phyloP scores from a whole-genome alignment of 2,888 invertebrate species.

The Entomobrya multifasciata region DNA sequence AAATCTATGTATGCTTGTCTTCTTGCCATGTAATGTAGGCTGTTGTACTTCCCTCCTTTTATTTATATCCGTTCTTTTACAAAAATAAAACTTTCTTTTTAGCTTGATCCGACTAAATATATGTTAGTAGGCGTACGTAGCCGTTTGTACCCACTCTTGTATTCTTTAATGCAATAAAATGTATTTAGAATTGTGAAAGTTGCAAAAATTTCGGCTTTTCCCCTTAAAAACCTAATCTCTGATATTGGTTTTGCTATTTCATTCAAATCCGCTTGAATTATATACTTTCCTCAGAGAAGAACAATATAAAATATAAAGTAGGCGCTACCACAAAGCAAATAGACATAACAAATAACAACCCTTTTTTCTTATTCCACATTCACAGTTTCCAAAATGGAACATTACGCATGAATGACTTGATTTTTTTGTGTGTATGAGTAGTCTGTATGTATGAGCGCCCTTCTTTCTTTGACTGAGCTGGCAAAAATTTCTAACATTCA shows the following conservation, averaged over 20 bases:
- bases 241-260: background rate
- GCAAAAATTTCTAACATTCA: constrained; percentile 53
- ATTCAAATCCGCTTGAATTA: background rate
- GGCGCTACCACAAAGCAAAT: no score
- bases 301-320: background rate
- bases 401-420: constrained; percentile 63
- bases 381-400: constrained; percentile 57
- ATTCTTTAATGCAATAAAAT: constrained; percentile 9
- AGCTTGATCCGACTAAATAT: constrained; percentile 10
- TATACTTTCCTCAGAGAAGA: no score
- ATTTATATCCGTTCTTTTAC: constrained; percentile 6
- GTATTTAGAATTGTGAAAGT: constrained; percentile 5
- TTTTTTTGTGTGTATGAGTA: constrained; percentile 27
- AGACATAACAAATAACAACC: constrained; percentile 12
- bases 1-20: background rate
- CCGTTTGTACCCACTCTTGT: background rate
- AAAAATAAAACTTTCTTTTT: constrained; percentile 18
- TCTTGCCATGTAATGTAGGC: background rate
- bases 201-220: constrained; percentile 9
- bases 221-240: constrained; percentile 5
- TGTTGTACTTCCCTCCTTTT: constrained; percentile 31
- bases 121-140: background rate
- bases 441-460: background rate
- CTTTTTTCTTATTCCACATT: constrained; percentile 31
- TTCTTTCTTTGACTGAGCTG: constrained; percentile 29